A percentile compares a stretch with the other conserved stretches of the same genome.
phyloP scores from a whole-genome alignment of 2,797 vertebrate genomes.

The Trichosurus vulpecula region DNA sequence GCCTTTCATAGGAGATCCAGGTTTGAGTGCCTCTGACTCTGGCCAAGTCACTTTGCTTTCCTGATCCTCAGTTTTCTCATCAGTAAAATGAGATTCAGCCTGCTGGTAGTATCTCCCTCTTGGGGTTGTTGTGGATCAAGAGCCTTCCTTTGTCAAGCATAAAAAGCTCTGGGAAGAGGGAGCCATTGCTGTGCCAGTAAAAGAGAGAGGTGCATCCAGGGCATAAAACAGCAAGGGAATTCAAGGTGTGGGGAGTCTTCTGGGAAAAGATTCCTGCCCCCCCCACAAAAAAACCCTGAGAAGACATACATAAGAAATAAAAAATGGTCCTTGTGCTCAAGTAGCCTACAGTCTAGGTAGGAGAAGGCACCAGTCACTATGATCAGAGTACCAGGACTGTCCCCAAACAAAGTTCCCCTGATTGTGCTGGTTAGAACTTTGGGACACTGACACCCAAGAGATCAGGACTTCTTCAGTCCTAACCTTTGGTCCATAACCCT shows the following conservation, averaged over 20 bases:
- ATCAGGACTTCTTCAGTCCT: no score
- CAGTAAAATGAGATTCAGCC: no score
- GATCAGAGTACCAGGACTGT: neutral
- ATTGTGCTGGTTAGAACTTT: neutral
- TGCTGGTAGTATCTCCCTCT: no score
- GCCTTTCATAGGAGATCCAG: neutral
- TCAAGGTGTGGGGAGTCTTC: neutral
- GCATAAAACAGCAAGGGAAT: neutral
- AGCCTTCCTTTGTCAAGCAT: neutral
- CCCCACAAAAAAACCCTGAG: neutral
- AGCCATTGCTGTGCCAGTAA: neutral
- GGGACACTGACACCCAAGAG: no score
- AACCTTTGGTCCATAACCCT: no score
- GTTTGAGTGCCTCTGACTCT: no score
- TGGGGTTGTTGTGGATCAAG: no score
- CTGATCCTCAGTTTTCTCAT: no score
- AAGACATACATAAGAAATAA: neutral
- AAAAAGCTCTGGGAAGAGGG: neutral
- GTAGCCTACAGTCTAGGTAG: neutral
- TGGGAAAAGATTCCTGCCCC: neutral
- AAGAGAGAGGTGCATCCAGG: neutral
- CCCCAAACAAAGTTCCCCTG: neutral
- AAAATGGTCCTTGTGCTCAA: neutral
- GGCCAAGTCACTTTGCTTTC: no score
- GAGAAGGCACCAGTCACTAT: neutral